Evolutionary conservation across 2,888 invertebrate species (phyloP).

Genomic region (Scaeva pyrastri): DNA sequence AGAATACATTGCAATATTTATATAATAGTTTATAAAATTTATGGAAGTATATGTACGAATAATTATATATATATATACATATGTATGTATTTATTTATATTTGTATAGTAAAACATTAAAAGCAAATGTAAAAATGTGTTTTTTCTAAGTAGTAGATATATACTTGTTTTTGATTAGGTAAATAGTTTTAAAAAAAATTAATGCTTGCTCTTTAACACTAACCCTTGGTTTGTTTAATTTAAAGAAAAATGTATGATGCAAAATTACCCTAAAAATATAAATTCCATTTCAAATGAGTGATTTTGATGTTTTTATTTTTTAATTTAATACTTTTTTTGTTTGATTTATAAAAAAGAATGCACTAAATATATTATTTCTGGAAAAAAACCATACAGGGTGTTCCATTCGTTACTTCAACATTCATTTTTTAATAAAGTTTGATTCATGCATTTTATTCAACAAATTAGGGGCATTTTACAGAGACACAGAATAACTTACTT

Average conservation of each 20-base stretch:
- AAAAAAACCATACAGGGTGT: neutral
- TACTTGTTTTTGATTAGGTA: slow-evolving; percentile 32
- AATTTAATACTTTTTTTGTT: slow-evolving; percentile 14
- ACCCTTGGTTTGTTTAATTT: slow-evolving; percentile 28
- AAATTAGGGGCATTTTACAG: no score
- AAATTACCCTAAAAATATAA: slow-evolving; percentile 57
- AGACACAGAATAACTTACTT: no score
- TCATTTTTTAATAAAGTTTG: neutral
- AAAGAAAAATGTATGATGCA: slow-evolving; percentile 48
- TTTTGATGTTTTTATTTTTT: slow-evolving; percentile 32
- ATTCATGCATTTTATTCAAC: no score
- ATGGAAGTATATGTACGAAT: slow-evolving; percentile 61
- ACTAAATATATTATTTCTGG: slow-evolving; percentile 7
- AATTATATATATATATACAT: slow-evolving; percentile 19
- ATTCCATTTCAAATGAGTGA: slow-evolving; percentile 47
- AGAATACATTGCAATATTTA: slow-evolving; percentile 62
- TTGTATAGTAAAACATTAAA: slow-evolving; percentile 66
- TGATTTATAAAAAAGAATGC: slow-evolving; percentile 21
- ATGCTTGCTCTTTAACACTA: slow-evolving; percentile 58
- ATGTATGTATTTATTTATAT: slow-evolving; percentile 39
- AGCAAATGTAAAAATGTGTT: slow-evolving; percentile 67
- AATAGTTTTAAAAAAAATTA: slow-evolving; percentile 31
- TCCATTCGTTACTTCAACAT: neutral
- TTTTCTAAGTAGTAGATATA: slow-evolving; percentile 38
- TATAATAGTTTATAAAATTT: slow-evolving; percentile 17